These are phyloP conservation scores for Epizoanthus fatuus DNA, from an alignment of 92 coral and sea anemone genomes.

Conservation along the genomic window DNA sequence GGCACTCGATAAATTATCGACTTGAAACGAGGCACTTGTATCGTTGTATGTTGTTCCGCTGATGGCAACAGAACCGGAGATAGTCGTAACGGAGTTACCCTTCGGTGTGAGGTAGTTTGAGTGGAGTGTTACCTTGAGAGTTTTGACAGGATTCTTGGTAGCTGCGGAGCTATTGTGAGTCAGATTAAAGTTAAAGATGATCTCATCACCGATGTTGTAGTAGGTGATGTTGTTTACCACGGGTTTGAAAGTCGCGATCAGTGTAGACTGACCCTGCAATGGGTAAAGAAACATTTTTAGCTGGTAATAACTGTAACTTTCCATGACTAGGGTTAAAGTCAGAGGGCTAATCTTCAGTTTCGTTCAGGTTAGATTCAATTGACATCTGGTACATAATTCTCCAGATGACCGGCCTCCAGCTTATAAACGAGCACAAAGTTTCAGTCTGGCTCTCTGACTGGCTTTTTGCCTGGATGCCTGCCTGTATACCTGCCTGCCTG, in stretches of 20 bases:
- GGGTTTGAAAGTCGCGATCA: constrained; percentile 59
- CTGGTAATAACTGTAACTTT: neutral
- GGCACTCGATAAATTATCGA: neutral
- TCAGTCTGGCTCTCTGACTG: no score
- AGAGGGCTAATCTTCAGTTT: no score
- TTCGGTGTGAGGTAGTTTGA: constrained; percentile 60
- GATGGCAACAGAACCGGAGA: constrained; percentile 1
- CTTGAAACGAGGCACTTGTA: constrained; percentile 2
- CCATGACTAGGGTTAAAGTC: neutral
- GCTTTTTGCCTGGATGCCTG: no score
- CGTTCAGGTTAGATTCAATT: no score
- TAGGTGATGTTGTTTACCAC: constrained; percentile 73
- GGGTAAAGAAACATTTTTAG: neutral
- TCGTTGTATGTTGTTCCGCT: constrained; percentile 29
- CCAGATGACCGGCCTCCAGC: no score
- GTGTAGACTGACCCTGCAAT: constrained; percentile 51
- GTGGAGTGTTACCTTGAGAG: constrained; percentile 52
- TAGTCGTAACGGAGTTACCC: neutral
- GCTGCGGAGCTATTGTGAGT: constrained; percentile 74
- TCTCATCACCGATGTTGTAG: constrained; percentile 76
- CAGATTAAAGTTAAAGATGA: constrained; percentile 63
- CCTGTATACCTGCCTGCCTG: no score
- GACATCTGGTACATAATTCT: no score
- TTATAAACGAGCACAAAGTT: no score
- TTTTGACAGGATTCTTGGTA: constrained; percentile 26